Percentiles rank a stretch among this genome's conserved stretches.
Conservation (phyloP, 1,140 invertebrate species). For the Anoplophora glabripennis region DNA sequence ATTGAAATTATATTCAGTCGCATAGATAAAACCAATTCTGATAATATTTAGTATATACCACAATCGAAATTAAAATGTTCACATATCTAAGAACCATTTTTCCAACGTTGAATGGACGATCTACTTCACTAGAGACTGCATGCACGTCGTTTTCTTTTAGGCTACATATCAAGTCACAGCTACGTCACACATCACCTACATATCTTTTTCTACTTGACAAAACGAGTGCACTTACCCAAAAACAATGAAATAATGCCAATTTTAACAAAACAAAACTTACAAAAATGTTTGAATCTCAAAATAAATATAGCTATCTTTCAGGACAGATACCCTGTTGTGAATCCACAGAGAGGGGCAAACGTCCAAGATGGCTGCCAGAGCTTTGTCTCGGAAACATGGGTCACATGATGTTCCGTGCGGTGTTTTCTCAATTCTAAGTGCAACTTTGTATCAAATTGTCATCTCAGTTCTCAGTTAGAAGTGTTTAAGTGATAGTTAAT, state of each 20-base stretch:
- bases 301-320: conserved; percentile 27
- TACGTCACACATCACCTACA: conserved; percentile 15
- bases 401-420: not conserved
- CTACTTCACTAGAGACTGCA: conserved; percentile 15
- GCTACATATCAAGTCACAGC: conserved; percentile 18
- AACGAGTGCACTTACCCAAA: conserved; percentile 27
- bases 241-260: conserved; percentile 15
- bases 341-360: conserved; percentile 32
- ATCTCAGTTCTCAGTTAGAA: not conserved
- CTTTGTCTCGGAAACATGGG: conserved; percentile 1
- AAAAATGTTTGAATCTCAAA: conserved; percentile 32
- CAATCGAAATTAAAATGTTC: not conserved
- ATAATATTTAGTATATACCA: too few relatives aligned
- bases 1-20: too few relatives aligned
- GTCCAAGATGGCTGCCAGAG: conserved; percentile 40
- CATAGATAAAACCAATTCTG: too few relatives aligned
- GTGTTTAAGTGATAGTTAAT: conserved; percentile 3
- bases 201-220: conserved; percentile 13
- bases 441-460: conserved; percentile 10
- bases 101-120: not conserved
- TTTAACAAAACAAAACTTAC: conserved; percentile 23
- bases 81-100: not conserved
- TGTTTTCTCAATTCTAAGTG: not conserved
- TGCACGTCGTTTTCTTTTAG: conserved; percentile 27
- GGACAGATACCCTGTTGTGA: conserved; percentile 19